phyloP scores from a whole-genome alignment of 30 jellyfish, hydroid and myxozoan species.

The Hydractinia echinata region DNA sequence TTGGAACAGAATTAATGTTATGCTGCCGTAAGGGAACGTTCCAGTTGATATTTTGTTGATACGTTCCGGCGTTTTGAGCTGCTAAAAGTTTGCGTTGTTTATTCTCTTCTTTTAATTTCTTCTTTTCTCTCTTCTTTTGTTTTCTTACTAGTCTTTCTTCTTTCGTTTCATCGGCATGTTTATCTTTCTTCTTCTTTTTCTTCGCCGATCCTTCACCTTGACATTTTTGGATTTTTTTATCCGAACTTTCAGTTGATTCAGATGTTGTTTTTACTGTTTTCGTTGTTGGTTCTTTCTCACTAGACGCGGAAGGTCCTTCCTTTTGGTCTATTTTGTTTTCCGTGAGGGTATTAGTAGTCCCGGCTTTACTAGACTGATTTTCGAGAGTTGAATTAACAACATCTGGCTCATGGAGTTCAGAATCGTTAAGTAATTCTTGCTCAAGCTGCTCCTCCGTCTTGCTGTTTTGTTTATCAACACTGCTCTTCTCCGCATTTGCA shows the following conservation, averaged over 20 bases:
- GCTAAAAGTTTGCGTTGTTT: not conserved
- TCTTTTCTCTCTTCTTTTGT: conserved; percentile 15
- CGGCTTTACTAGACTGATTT: not conserved
- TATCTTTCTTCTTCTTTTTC: conserved; percentile 23
- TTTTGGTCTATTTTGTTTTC: too few relatives aligned
- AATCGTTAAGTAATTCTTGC: not conserved
- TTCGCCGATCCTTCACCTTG: not conserved
- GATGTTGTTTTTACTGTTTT: too few relatives aligned
- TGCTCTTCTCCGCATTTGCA: too few relatives aligned
- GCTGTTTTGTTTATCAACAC: not conserved
- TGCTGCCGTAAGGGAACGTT: conserved; percentile 4
- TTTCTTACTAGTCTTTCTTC: conserved; percentile 28
- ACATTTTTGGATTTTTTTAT: too few relatives aligned
- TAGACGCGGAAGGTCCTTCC: too few relatives aligned
- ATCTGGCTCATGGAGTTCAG: not conserved
- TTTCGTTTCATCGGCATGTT: conserved; percentile 23
- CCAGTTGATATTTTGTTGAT: not conserved
- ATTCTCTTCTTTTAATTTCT: not conserved
- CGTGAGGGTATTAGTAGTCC: not conserved
- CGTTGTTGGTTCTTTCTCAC: too few relatives aligned
- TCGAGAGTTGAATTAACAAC: conserved; percentile 10
- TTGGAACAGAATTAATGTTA: not conserved
- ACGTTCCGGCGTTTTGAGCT: not conserved
- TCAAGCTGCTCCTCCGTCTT: not conserved
- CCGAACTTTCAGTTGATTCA: too few relatives aligned